phyloP scores from a whole-genome alignment of 2,797 vertebrate genomes.

The Pogonophryne albipinna region DNA sequence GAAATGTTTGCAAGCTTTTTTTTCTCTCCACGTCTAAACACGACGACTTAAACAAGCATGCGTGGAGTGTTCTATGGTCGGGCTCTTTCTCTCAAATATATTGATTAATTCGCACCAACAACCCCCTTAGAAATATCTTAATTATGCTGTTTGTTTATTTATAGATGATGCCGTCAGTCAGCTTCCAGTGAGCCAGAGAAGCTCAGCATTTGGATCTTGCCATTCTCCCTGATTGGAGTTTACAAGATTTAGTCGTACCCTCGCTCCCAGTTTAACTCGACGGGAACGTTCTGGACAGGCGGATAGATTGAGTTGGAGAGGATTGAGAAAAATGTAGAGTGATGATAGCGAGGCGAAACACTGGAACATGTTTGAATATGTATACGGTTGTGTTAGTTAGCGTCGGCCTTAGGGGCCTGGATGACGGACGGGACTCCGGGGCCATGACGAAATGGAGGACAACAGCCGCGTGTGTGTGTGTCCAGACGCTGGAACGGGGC shows the following conservation, averaged over 20 bases:
- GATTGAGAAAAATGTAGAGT: slow-evolving; percentile 71
- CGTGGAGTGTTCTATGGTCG: slow-evolving; percentile 68
- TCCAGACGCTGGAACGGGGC: slow-evolving; percentile 33
- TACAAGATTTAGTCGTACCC: slow-evolving; percentile 62
- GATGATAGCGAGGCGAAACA: slow-evolving; percentile 76
- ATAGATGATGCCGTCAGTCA: slow-evolving; percentile 71
- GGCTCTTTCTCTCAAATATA: slow-evolving; percentile 64
- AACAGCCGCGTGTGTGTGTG: slow-evolving; percentile 20
- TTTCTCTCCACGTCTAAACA: slow-evolving; percentile 76
- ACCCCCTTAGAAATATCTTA: slow-evolving; percentile 64
- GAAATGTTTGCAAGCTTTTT: slow-evolving; percentile 94
- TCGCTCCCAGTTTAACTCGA: slow-evolving; percentile 70
- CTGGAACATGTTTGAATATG: slow-evolving; percentile 82
- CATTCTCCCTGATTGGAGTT: slow-evolving; percentile 61
- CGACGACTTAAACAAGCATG: slow-evolving; percentile 87
- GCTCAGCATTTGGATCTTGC: slow-evolving; percentile 69
- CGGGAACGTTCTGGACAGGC: slow-evolving; percentile 72
- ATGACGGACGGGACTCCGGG: slow-evolving; percentile 68
- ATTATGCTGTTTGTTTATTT: slow-evolving; percentile 78
- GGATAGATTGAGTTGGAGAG: slow-evolving; percentile 73
- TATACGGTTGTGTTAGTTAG: slow-evolving; percentile 79
- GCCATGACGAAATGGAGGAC: slow-evolving; percentile 64
- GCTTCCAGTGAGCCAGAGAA: slow-evolving; percentile 49
- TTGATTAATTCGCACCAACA: slow-evolving; percentile 62
- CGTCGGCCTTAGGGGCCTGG: slow-evolving; percentile 62